phyloP scores from a whole-genome alignment of 2,888 invertebrate species.

The Colletes collaris region DNA sequence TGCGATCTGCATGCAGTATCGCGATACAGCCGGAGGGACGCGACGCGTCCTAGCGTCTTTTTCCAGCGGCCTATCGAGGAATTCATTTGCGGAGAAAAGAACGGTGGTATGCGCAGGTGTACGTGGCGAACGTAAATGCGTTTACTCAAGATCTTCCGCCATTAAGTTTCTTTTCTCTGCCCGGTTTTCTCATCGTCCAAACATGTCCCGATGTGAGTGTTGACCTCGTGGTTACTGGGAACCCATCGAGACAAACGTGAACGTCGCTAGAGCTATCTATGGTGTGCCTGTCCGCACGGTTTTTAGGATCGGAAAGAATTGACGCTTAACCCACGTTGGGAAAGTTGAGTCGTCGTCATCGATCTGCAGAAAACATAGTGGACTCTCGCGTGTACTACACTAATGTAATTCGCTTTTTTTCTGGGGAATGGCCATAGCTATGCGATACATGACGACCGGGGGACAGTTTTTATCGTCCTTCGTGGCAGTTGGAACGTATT shows the following conservation, averaged over 20 bases:
- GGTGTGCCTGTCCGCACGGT: conserved; percentile 64
- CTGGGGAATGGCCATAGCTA: conserved; percentile 7
- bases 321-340: conserved; percentile 64
- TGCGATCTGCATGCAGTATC: conserved; percentile 15
- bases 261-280: conserved; percentile 73
- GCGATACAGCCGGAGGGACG: neutral
- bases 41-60: conserved; percentile 15
- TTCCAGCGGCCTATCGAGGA: conserved; percentile 24
- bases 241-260: conserved; percentile 71
- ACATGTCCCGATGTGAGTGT: conserved; percentile 77
- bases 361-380: conserved; percentile 51
- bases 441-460: conserved; percentile 20
- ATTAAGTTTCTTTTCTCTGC: conserved; percentile 68
- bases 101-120: conserved; percentile 62
- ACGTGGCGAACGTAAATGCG: conserved; percentile 65
- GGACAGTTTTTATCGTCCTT: conserved; percentile 27
- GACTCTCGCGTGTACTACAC: conserved; percentile 55
- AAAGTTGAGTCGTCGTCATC: conserved; percentile 65
- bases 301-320: conserved; percentile 71
- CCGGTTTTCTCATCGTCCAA: conserved; percentile 71
- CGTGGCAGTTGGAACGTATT: conserved; percentile 43
- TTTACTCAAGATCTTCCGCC: conserved; percentile 64
- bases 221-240: conserved; percentile 75
- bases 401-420: conserved; percentile 56
- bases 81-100: conserved; percentile 54